phyloP scores from a whole-genome alignment of 2,113 vertebrate genomes.

The Sylvilagus bachmani region DNA sequence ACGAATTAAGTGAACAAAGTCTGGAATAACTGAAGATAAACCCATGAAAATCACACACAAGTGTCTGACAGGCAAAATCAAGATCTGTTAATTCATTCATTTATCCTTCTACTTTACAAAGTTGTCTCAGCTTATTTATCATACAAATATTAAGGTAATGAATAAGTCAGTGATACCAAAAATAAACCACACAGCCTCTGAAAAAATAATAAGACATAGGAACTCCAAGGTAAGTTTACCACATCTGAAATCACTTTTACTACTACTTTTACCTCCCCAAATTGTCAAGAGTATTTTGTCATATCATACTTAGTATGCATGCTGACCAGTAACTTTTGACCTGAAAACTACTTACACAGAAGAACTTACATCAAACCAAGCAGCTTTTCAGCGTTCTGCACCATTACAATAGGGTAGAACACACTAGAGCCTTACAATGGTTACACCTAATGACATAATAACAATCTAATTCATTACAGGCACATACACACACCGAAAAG shows the following conservation, averaged over 20 bases:
- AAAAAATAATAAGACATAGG: neutral
- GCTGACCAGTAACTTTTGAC: neutral
- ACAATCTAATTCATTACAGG: neutral
- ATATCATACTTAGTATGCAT: neutral
- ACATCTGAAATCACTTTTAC: neutral
- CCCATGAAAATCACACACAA: neutral
- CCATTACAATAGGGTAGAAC: neutral
- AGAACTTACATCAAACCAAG: neutral
- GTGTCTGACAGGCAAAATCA: conserved; percentile 15
- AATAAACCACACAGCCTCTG: neutral
- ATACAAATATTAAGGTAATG: neutral
- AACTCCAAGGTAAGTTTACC: neutral
- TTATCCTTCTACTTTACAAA: neutral
- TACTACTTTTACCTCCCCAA: neutral
- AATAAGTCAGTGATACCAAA: neutral
- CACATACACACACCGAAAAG: neutral
- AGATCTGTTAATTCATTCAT: neutral
- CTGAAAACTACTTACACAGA: neutral
- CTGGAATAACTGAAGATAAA: neutral
- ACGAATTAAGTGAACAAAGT: neutral
- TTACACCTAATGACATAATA: neutral
- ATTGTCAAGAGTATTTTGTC: neutral
- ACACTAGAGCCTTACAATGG: neutral
- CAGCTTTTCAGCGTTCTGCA: neutral
- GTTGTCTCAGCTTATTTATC: neutral